These are phyloP conservation scores for Grallaria varia DNA, from an alignment of 2,113 vertebrate species.

Conservation along the genomic window DNA sequence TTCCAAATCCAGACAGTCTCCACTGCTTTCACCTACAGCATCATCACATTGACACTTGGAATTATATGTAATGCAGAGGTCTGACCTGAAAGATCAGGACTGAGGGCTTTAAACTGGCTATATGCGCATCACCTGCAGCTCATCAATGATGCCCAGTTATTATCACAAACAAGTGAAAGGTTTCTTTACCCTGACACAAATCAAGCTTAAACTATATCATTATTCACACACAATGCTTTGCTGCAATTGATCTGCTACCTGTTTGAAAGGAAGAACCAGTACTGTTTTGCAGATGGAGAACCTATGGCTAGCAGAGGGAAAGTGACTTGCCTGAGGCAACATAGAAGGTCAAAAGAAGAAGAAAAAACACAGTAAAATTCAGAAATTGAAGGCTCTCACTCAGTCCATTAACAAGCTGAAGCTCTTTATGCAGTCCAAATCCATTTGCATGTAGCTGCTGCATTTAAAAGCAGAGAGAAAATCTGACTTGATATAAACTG, in stretches of 20 bases:
- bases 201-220: neutral
- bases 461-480: neutral
- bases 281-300: neutral
- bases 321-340: neutral
- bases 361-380: neutral
- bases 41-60: neutral
- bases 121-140: neutral
- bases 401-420: neutral
- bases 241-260: neutral
- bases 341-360: neutral
- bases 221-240: neutral
- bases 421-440: neutral
- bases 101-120: neutral
- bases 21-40: neutral
- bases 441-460: neutral
- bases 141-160: neutral
- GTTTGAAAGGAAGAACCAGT: neutral
- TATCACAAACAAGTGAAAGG: neutral
- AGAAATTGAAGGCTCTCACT: neutral
- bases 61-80: neutral
- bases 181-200: neutral
- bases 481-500: neutral
- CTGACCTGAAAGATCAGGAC: neutral
- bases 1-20: neutral
- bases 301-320: neutral